These are phyloP conservation scores for Sebastes itinus DNA, from an alignment of 2,797 vertebrate species.

Conservation along the genomic window DNA sequence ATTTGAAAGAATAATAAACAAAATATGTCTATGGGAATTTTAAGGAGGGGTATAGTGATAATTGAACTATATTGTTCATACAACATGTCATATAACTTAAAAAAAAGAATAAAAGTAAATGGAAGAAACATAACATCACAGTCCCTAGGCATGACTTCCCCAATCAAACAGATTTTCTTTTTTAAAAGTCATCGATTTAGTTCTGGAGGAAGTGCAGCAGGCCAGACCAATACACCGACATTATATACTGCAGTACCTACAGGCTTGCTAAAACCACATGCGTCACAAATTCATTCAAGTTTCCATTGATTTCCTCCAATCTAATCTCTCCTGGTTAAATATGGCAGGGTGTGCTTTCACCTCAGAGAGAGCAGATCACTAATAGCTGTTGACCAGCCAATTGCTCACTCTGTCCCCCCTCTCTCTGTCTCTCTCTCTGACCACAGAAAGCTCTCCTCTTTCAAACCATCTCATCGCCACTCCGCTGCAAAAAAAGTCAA, in stretches of 20 bases:
- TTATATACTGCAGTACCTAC: neutral
- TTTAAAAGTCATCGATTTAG: slow-evolving; percentile 18
- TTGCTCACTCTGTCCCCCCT: slow-evolving; percentile 17
- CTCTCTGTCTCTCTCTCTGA: slow-evolving; percentile 10
- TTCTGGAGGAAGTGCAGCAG: neutral
- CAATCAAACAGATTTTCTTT: neutral
- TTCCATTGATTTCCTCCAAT: slow-evolving; percentile 30
- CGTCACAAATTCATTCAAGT: slow-evolving; percentile 23
- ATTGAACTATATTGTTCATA: neutral
- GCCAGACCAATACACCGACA: neutral
- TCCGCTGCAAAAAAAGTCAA: slow-evolving; percentile 35
- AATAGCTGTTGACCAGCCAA: slow-evolving; percentile 40
- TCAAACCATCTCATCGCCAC: slow-evolving; percentile 29
- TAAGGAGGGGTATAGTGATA: neutral
- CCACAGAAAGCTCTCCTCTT: slow-evolving; percentile 61
- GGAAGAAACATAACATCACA: neutral
- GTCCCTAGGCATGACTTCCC: neutral
- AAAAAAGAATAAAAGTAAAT: neutral
- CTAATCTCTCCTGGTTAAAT: slow-evolving; percentile 14
- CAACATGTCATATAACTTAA: neutral
- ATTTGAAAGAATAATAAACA: neutral
- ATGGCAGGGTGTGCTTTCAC: neutral
- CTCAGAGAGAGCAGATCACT: slow-evolving; percentile 25
- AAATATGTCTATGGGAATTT: neutral
- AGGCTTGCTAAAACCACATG: neutral